Evolutionary conservation across 2,113 vertebrate genomes (phyloP), one percentile per base, ranked within the genome.

Genomic region (Choloepus hoffmanni): DNA sequence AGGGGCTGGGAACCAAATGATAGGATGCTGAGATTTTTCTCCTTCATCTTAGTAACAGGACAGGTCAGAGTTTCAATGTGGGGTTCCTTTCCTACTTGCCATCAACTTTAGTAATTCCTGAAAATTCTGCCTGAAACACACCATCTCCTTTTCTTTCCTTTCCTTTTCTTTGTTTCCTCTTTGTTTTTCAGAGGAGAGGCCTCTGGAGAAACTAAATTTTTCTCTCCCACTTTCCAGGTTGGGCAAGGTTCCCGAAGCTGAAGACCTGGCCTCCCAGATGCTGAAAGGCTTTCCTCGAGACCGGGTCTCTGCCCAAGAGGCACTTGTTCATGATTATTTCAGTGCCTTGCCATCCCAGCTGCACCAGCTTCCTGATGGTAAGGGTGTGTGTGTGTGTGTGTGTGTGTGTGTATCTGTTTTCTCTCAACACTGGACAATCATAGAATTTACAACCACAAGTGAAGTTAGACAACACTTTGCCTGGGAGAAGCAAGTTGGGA

Each of bases 251-350:
- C 99, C 99, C 68, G 99, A 98, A 97, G 99, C 98, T 0, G 99
- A 99, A 96, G 98, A 99, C 94, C 94, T 99, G 98, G 98, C 98
- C 92, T 98, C 98, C 82, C 98, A 98, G 93, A 99, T 99, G 98
- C 96, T 99, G 83, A 98, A 95, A 96, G 97, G 97, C 55, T 98
- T 98, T 90, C 99, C 99, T 3, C 21, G 85, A 73, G 98, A 98
- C 82, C 97, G 97, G 8, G 98, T 99, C 89, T 98, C 99, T 0
- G 99, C 98, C 0, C 98, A 98, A 60, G 98, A 99, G 0, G 98
- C 98, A 0, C 97, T 99, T 58, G 97, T 96, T 93, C 99, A 99
- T 70, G 89, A 95, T 18, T 99, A 99, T 97, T 99, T 99, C 98
- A 99, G 96, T 95, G 97, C 97, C 14, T 98, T 99, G 74, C 99